Evolutionary conservation across 2,888 invertebrate genomes (phyloP).

Genomic region (Sisyra nigra): DNA sequence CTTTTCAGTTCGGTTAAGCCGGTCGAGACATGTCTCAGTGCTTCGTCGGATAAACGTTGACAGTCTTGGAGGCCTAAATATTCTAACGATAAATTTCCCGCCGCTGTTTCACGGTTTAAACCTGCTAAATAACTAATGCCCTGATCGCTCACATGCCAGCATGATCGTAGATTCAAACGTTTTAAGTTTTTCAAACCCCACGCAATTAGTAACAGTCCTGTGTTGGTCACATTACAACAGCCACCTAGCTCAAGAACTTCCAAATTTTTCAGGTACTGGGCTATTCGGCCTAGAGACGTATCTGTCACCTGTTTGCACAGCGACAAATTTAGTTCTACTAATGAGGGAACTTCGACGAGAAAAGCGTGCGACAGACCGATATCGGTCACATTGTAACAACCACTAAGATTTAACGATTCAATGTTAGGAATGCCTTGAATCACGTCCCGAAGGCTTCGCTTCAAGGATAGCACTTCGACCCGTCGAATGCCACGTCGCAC

Average conservation of each 20-base stretch:
- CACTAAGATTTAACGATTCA: conserved; percentile 77
- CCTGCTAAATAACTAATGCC: conserved; percentile 79
- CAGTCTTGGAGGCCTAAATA: conserved; percentile 86
- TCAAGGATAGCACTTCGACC: conserved; percentile 76
- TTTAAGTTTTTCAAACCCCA: conserved; percentile 76
- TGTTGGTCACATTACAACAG: conserved; percentile 81
- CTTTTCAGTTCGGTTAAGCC: conserved; percentile 68
- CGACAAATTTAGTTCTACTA: conserved; percentile 72
- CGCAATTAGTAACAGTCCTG: conserved; percentile 70
- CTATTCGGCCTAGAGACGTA: conserved; percentile 68
- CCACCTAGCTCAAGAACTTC: conserved; percentile 82
- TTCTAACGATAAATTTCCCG: conserved; percentile 63
- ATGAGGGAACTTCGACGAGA: conserved; percentile 53
- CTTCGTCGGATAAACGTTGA: conserved; percentile 84
- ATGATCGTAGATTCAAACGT: conserved; percentile 74
- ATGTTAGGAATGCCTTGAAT: conserved; percentile 72
- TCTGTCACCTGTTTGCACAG: conserved; percentile 94
- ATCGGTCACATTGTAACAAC: conserved; percentile 88
- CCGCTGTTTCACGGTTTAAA: conserved; percentile 41
- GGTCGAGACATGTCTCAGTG: conserved; percentile 66
- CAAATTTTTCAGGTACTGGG: conserved; percentile 69
- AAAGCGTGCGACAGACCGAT: conserved; percentile 70
- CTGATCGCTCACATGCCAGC: conserved; percentile 82
- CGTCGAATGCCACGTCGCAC: conserved; percentile 75
- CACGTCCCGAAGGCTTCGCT: conserved; percentile 69